These are phyloP conservation scores for Hydra vulgaris DNA, from an alignment of 30 jellyfish, hydroid and myxozoan species.

Conservation along the genomic window DNA sequence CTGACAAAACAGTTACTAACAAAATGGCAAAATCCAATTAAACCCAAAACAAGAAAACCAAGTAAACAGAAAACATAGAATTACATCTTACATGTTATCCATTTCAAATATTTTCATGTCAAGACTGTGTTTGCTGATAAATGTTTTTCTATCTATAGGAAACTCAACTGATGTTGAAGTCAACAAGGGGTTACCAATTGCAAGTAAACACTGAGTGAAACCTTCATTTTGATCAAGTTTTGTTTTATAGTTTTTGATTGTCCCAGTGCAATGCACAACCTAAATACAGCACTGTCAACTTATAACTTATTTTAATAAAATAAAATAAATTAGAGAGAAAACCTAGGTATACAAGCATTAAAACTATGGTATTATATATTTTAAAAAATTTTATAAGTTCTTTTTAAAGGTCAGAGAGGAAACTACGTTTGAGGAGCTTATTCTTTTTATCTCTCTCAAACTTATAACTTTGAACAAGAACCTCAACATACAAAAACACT, in stretches of 20 bases:
- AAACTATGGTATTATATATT: no score
- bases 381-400: no score
- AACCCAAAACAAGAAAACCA: not conserved
- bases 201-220: conserved; percentile 61
- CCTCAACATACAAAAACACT: no score
- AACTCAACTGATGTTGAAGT: conserved; percentile 71
- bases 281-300: not conserved
- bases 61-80: not conserved
- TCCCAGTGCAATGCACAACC: conserved; percentile 94
- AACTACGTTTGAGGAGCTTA: no score
- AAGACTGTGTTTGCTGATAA: conserved; percentile 70
- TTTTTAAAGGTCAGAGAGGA: no score
- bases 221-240: conserved; percentile 44
- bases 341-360: no score
- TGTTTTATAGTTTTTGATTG: conserved; percentile 59
- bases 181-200: conserved; percentile 75
- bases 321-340: no score
- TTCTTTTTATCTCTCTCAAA: no score
- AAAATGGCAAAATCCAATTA: no score
- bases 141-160: conserved; percentile 64
- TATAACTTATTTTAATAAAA: no score
- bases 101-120: conserved; percentile 50
- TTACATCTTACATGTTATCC: conserved; percentile 54
- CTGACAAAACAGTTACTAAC: no score
- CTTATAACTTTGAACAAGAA: no score